Evolutionary conservation across 2,113 vertebrate genomes (phyloP).

Genomic region (Ursus arctos): DNA sequence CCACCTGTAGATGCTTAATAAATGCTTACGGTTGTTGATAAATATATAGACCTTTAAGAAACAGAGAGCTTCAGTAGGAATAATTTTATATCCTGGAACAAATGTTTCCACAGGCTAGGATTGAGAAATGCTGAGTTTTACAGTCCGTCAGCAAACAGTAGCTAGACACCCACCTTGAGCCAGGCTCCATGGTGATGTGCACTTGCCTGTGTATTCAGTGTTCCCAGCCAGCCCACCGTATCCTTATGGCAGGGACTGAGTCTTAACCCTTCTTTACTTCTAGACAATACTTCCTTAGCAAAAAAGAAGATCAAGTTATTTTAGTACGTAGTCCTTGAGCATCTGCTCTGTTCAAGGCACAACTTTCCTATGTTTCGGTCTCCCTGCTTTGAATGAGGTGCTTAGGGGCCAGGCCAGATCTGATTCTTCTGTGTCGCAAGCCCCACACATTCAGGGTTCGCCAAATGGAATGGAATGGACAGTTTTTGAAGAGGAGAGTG

Average conservation of each 20-base stretch:
- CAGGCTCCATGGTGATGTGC: neutral
- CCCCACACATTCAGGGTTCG: neutral
- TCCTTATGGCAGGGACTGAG: neutral
- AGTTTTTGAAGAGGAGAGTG: neutral
- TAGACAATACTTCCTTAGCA: neutral
- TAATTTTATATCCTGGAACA: constrained; percentile 3
- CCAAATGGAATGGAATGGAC: neutral
- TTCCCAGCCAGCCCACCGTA: neutral
- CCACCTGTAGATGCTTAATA: constrained; percentile 18
- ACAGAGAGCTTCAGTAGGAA: constrained; percentile 3
- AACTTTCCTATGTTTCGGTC: neutral
- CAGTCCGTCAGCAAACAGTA: neutral
- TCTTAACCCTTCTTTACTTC: constrained; percentile 28
- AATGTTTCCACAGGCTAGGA: constrained; percentile 48
- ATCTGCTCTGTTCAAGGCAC: neutral
- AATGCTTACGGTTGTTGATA: constrained; percentile 24
- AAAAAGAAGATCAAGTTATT: neutral
- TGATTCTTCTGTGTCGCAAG: neutral
- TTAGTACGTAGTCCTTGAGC: neutral
- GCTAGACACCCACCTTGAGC: neutral
- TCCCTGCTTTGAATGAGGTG: neutral
- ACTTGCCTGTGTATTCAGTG: neutral
- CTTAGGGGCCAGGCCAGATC: neutral
- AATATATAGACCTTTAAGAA: constrained; percentile 34
- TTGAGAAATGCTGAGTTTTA: constrained; percentile 59